A percentile compares a stretch with the other conserved stretches of the same genome.
Evolutionary conservation across 2,888 invertebrate genomes (phyloP).

Genomic region (Chromoteleia sp.): DNA sequence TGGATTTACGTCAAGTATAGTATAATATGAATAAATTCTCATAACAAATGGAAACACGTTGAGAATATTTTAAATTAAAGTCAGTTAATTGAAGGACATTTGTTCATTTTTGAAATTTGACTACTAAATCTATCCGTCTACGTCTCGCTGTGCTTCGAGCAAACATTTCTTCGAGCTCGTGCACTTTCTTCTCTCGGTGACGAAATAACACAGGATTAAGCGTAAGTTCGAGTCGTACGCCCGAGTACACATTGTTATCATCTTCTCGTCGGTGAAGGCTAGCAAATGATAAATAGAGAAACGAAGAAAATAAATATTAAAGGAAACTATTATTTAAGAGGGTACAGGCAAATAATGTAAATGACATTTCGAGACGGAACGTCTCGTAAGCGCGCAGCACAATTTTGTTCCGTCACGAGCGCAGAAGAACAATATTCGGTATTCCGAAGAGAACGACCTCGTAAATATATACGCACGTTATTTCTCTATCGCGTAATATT

Average conservation of each 20-base stretch:
- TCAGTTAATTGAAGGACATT: neutral
- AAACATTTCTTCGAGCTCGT: slow-evolving; percentile 60
- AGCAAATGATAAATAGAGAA: slow-evolving; percentile 51
- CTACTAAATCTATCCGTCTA: neutral
- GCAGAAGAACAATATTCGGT: slow-evolving; percentile 53
- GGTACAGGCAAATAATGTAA: slow-evolving; percentile 49
- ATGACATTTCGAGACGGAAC: slow-evolving; percentile 45
- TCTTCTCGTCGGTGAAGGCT: slow-evolving; percentile 29
- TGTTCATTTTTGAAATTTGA: slow-evolving; percentile 1
- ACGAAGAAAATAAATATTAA: slow-evolving; percentile 61
- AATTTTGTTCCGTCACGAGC: slow-evolving; percentile 36
- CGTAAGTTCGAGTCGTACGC: slow-evolving; percentile 45
- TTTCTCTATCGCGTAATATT: slow-evolving; percentile 23
- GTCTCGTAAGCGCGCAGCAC: slow-evolving; percentile 30
- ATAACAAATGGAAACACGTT: too few relatives aligned
- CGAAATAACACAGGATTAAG: slow-evolving; percentile 60
- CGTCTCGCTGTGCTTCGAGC: slow-evolving; percentile 25
- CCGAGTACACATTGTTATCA: slow-evolving; percentile 77
- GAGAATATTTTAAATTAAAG: too few relatives aligned
- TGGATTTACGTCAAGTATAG: too few relatives aligned
- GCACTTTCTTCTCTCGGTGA: slow-evolving; percentile 30
- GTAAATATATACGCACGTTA: slow-evolving; percentile 56
- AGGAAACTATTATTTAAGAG: slow-evolving; percentile 61
- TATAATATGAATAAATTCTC: too few relatives aligned
- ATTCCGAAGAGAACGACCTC: slow-evolving; percentile 40